These are phyloP conservation scores for Apis mellifera DNA, from an alignment of 1,140 invertebrate species.

Conservation along the genomic window DNA sequence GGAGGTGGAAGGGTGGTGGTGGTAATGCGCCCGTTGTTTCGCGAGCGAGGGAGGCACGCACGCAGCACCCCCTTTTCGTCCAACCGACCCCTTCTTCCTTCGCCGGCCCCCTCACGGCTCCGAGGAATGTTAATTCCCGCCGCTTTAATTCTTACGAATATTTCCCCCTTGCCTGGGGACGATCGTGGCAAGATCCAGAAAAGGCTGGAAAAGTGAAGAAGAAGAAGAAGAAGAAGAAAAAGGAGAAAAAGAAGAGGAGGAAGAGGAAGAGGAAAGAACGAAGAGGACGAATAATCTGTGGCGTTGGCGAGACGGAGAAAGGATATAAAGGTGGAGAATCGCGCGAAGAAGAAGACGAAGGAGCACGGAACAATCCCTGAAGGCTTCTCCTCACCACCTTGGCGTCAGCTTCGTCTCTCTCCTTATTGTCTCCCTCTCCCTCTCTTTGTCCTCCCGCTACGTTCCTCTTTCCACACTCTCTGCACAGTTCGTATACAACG, in stretches of 20 bases:
- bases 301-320: not conserved
- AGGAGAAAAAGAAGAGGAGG: not conserved
- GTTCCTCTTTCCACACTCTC: slow-evolving; percentile 12
- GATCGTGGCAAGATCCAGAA: slow-evolving; percentile 53
- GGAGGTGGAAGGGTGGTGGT: slow-evolving; percentile 66
- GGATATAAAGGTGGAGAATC: not conserved
- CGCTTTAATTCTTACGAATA: slow-evolving; percentile 82
- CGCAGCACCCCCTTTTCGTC: slow-evolving; percentile 55
- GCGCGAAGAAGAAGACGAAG: slow-evolving; percentile 40
- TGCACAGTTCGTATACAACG: not conserved
- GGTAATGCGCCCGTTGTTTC: slow-evolving; percentile 79
- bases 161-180: slow-evolving; percentile 74
- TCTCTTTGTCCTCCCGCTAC: not conserved
- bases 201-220: slow-evolving; percentile 32
- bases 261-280: slow-evolving; percentile 12
- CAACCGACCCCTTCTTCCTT: slow-evolving; percentile 49
- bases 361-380: slow-evolving; percentile 9
- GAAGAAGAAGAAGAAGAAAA: slow-evolving; percentile 22
- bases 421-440: not conserved
- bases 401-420: slow-evolving; percentile 30
- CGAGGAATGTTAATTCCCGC: slow-evolving; percentile 80
- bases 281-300: not conserved
- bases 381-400: slow-evolving; percentile 41
- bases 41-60: slow-evolving; percentile 76
- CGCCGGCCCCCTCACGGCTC: slow-evolving; percentile 59